Evolutionary conservation across 2,888 invertebrate genomes (phyloP).

Genomic region (Chrysotoxum bicinctum): DNA sequence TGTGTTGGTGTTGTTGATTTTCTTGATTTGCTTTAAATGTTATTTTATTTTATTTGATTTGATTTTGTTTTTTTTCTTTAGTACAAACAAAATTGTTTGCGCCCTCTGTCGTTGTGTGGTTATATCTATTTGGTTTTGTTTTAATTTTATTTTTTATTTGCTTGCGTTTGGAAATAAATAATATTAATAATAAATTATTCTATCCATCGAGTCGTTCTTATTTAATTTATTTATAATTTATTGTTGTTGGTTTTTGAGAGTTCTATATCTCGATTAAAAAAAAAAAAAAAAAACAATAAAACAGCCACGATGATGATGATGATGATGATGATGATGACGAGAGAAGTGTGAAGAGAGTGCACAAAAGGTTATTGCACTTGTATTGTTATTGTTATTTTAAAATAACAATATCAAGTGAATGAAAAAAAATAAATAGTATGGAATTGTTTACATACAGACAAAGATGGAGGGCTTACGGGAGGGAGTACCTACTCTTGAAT

Average conservation of each 20-base stretch:
- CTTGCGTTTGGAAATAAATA: not conserved
- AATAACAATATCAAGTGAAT: constrained; percentile 55
- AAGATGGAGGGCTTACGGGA: not conserved
- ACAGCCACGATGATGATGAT: not conserved
- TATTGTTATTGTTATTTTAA: constrained; percentile 66
- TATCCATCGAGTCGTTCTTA: constrained; percentile 30
- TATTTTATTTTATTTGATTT: constrained; percentile 7
- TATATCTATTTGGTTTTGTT: not conserved
- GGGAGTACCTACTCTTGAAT: not conserved
- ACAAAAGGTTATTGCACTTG: constrained; percentile 70
- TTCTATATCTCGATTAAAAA: constrained; percentile 6
- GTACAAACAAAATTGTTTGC: constrained; percentile 57
- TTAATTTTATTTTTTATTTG: constrained; percentile 1
- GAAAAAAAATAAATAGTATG: constrained; percentile 41
- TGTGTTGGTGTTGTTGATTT: constrained; percentile 33
- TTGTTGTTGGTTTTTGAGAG: constrained; percentile 15
- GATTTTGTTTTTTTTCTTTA: constrained; percentile 3
- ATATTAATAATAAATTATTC: constrained; percentile 28
- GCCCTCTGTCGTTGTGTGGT: constrained; percentile 41
- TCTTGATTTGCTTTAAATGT: constrained; percentile 19
- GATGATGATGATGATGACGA: constrained; percentile 2
- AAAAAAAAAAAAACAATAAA: not conserved
- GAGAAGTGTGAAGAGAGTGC: constrained; percentile 52
- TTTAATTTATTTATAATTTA: constrained; percentile 46
- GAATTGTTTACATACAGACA: constrained; percentile 5